Evolutionary conservation across 2,113 vertebrate species (phyloP), one percentile per base, ranked within the genome.

Genomic region (Hyperopisus bebe): DNA sequence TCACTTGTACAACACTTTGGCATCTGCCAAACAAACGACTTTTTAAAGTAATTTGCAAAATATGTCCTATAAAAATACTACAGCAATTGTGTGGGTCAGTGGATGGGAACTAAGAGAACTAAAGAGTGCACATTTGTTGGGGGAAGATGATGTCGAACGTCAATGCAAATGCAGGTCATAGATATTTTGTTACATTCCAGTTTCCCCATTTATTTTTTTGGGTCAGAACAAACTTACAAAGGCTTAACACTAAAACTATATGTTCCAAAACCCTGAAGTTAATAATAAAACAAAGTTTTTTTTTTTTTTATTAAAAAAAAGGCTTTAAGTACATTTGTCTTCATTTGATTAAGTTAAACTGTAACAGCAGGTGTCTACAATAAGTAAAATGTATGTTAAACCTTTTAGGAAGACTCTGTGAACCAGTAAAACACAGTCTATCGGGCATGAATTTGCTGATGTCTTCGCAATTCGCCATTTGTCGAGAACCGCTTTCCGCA

Each of bases 341-440:
- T 27, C 31, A 86, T 86, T 53, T 53, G 48, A 86, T 27, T 31
- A 31, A 11, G 48, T 48, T 50, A 31, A 19, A 46, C 82, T 46
- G 19, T 53, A 86, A 50, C 46, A 53, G 48, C 48, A 53, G 47
- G 48, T 86, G 44, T 92, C 90, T 39, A 92, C 83, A 91, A 92
- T 92, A 82, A 24, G 80, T 91, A 82, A 15, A 55, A 82, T 24
- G 50, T 82, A 77, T 3, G 2, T 77, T 77, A n/a, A 50, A 48
- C 70, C 31, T 31, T 51, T 13, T 27, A 24, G 5, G 17, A 66
- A 89, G 39, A 13, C 17, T 21, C n/a, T 24, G 82, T 4, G 17
- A 70, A 44, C 13, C 47, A 27, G 27, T 21, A 11, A 66, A 19
- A 31, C 27, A 77, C 27, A 46, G 62, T 51, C 27, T 83, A 88